Conservation (phyloP, 2,797 vertebrate genomes). For the Ctenosaura bakeri region DNA sequence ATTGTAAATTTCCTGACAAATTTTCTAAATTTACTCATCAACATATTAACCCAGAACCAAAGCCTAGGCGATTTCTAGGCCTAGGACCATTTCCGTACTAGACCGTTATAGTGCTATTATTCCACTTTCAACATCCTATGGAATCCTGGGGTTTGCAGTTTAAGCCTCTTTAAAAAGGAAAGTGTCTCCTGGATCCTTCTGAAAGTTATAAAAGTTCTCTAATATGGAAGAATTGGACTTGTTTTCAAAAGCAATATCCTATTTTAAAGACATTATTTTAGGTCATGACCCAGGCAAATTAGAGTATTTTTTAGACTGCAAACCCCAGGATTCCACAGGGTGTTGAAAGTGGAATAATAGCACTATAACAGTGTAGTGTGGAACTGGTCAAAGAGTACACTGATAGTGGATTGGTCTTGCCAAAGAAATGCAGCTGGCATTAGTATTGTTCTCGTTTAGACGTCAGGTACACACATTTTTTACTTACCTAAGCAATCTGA, state of each 20-base stretch:
- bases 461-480: background rate
- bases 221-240: conserved; percentile 46
- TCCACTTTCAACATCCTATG: too few species aligned
- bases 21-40: too few species aligned
- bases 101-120: too few species aligned
- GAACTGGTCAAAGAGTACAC: background rate
- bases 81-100: too few species aligned
- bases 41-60: too few species aligned
- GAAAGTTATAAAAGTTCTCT: conserved; percentile 50
- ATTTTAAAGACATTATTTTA: conserved; percentile 32
- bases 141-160: too few species aligned
- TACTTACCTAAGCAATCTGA: background rate
- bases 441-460: background rate
- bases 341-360: too few species aligned
- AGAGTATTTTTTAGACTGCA: background rate
- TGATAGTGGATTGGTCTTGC: too few species aligned
- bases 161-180: background rate
- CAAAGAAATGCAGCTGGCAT: too few species aligned
- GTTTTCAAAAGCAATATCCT: conserved; percentile 51
- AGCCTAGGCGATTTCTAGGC: too few species aligned
- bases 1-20: background rate
- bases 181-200: conserved; percentile 43
- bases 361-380: too few species aligned
- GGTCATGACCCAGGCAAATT: background rate
- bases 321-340: too few species aligned